Base-by-base conservation (phyloP, 1,140 invertebrate genomes). In the Drosophila serrata region DNA sequence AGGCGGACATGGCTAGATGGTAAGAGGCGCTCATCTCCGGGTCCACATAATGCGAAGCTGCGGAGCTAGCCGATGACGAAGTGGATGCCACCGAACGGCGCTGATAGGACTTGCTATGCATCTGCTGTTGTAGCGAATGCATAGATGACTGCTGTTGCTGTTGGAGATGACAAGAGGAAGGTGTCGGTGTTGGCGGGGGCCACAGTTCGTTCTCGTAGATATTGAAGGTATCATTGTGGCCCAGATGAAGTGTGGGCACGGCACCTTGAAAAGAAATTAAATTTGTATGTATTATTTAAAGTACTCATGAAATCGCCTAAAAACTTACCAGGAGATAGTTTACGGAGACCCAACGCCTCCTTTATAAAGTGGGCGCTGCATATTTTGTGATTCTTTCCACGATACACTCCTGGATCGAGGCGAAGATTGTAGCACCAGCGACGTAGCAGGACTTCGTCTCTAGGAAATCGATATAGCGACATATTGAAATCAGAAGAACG, bases 401-500 rank as follows among this genome's bases (percentile, higher is more conserved):
- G 87, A 78, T 92, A 92, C 0, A 91, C 84, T 3, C 74, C 73
- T 4, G 91, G 91, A 79, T 92, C 91, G 3, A 92, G 72, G 1
- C 91, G 70, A 1, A 92, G 61, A 68, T 92, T 92, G 45, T 92
- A 92, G 68, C 91, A 92, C 91, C 91, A 92, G n/a, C 91, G 87
- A 13, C 82, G 74, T 4, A 92, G 40, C 3, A 92, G 51, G 1
- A 82, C 79, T 53, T 92, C 91, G 60, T 92, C 88, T 8, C 91
- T 55, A 4, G 91, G 91, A 35, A 92, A 92, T 17, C 91, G 79
- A 79, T 92, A 92, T 4, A 92, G 64, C 7, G 91, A 92, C 67
- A 92, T 80, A 57, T 92, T 92, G 29, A 91, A 92, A 58, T 92
- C 91, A 3, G 91, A 91, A 9, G 91, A 92, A 9, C 91, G 84